These are phyloP conservation scores for Watsonalla binaria DNA, from an alignment of 2,888 invertebrate species.

Conservation along the genomic window DNA sequence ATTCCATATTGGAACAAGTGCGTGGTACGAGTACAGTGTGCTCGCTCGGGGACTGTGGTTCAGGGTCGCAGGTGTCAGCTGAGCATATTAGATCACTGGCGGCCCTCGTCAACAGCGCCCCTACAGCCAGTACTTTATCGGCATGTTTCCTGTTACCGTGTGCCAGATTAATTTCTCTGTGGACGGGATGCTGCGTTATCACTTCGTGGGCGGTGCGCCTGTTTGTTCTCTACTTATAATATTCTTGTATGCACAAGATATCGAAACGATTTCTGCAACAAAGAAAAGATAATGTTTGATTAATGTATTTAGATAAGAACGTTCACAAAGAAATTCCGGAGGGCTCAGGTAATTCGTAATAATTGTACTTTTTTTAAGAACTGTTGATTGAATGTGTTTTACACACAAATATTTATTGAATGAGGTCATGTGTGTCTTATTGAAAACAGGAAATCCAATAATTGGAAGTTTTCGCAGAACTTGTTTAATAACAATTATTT, in stretches of 20 bases:
- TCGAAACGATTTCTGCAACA: conserved; percentile 72
- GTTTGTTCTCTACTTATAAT: conserved; percentile 66
- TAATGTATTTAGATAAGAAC: conserved; percentile 32
- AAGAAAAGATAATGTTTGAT: conserved; percentile 45
- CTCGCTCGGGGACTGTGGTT: conserved; percentile 23
- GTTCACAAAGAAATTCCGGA: conserved; percentile 22
- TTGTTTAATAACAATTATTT: conserved; percentile 17
- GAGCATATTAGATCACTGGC: conserved; percentile 44
- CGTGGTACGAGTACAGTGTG: conserved; percentile 15
- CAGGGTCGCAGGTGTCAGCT: conserved; percentile 53
- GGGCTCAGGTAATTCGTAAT: background rate
- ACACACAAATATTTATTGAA: too few relatives aligned
- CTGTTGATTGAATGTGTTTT: too few relatives aligned
- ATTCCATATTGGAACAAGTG: conserved; percentile 8
- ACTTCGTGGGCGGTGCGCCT: conserved; percentile 60
- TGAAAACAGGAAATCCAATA: conserved; percentile 40
- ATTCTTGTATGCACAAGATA: conserved; percentile 71
- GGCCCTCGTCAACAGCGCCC: conserved; percentile 31
- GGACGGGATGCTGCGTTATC: conserved; percentile 64
- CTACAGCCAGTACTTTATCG: conserved; percentile 44
- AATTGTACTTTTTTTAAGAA: too few relatives aligned
- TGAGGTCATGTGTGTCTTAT: conserved; percentile 14
- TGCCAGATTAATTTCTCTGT: conserved; percentile 69
- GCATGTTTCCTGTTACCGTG: conserved; percentile 65
- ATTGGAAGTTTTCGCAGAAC: conserved; percentile 35